A percentile compares a stretch with the other conserved stretches of the same genome.
Conservation (phyloP, 2,113 vertebrate species). For the Mus musculus region GRCm39 chr1:42086001-42086500, state of each 20-base stretch:
- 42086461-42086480: not conserved
- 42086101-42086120: not conserved
- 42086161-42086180: not conserved
- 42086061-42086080: not conserved
- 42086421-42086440: not conserved
- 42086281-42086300: too few relatives aligned
- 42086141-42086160: not conserved
- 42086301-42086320: not conserved
- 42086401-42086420: not conserved
- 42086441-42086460: not conserved
- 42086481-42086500: not conserved
- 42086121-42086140: not conserved
- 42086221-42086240: not conserved
- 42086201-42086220: not conserved
- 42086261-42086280: not conserved
- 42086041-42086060: not conserved
- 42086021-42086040: not conserved
- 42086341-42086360: not conserved
- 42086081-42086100: not conserved
- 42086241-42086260: not conserved
- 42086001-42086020: not conserved
- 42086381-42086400: not conserved
- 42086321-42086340: not conserved
- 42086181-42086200: too few relatives aligned
- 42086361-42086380: not conserved